Percentiles rank a stretch among this genome's conserved stretches.
Conservation (phyloP, 1,140 invertebrate genomes). For the Heliothis virescens region DNA sequence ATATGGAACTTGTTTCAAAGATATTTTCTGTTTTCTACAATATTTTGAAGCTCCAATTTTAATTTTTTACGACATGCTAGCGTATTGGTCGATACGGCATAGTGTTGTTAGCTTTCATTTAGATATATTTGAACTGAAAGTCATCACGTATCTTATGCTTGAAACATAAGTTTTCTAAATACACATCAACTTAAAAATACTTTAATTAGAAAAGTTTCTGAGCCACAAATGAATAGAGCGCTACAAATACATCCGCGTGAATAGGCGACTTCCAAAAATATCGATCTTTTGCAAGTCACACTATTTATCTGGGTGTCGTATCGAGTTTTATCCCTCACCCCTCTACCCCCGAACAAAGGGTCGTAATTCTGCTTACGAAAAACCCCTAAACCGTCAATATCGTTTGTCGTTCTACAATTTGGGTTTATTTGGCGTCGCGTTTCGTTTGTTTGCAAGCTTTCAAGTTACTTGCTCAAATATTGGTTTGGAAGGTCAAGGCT, state of each 20-base stretch:
- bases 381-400: slow-evolving; percentile 58
- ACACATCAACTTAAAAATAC: background rate
- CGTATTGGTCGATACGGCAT: too few relatives aligned
- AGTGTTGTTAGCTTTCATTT: too few relatives aligned
- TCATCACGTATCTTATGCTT: too few relatives aligned
- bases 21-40: too few relatives aligned
- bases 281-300: slow-evolving; percentile 40
- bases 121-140: too few relatives aligned
- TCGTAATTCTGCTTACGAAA: slow-evolving; percentile 50
- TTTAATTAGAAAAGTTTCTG: background rate
- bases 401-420: slow-evolving; percentile 66
- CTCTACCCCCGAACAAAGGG: slow-evolving; percentile 23
- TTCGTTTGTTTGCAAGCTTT: slow-evolving; percentile 55
- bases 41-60: too few relatives aligned
- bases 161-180: too few relatives aligned
- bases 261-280: slow-evolving; percentile 19
- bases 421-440: slow-evolving; percentile 63
- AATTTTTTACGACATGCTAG: too few relatives aligned
- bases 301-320: slow-evolving; percentile 43
- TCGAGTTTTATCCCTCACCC: slow-evolving; percentile 35
- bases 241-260: background rate
- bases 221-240: too few relatives aligned
- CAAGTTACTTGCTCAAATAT: slow-evolving; percentile 56
- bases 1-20: background rate
- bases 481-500: slow-evolving; percentile 33